Base-by-base conservation (phyloP, 2,888 invertebrate species). In the Melanostoma mellinum region DNA sequence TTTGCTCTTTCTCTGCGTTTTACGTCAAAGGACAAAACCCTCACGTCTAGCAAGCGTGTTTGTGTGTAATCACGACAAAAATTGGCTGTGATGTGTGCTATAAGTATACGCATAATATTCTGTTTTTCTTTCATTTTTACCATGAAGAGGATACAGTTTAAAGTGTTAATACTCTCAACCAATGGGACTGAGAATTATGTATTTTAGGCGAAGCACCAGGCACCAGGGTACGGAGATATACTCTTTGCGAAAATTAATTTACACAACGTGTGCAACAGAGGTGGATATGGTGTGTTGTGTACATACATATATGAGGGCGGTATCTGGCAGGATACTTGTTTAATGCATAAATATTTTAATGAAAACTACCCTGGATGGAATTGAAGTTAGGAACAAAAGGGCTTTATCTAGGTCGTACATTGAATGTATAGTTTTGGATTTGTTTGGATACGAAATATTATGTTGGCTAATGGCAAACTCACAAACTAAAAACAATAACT, bases 151-250 rank as follows among this genome's bases (percentile, higher is more conserved):
- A 65, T 46, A 78, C 52, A 65, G 67, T 65, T 67, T 78, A 58
- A 78, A 78, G 65, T 78, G 42, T 44, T 50, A 20, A 65, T 73
- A 73, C 73, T 78, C 46, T 58, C 72, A 73, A 60, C 52, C 58
- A 78, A 78, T 73, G 73, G 53, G 38, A 73, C 72, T 73, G 63
- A 73, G 73, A 78, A 78, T 73, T 73, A 78, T 78, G 53, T 73
- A 33, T 67, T 67, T 73, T 73, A 20, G 73, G 67, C 67, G 73
- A 67, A n/a, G 6, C n/a, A n/a, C n/a, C n/a, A n/a, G n/a, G n/a
- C n/a, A n/a, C 50, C 63, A 3, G 10, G 65, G 52, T 20, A 60
- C 44, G 53, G 60, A 48, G 42, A 48, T 72, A 65, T 71, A 10
- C 72, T 5, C 52, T 65, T 44, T 58, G 60, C 5, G 46, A 67